A percentile compares a stretch with the other conserved stretches of the same genome.
Evolutionary conservation across 2,888 invertebrate species (phyloP).

Genomic region (Troides aeacus): DNA sequence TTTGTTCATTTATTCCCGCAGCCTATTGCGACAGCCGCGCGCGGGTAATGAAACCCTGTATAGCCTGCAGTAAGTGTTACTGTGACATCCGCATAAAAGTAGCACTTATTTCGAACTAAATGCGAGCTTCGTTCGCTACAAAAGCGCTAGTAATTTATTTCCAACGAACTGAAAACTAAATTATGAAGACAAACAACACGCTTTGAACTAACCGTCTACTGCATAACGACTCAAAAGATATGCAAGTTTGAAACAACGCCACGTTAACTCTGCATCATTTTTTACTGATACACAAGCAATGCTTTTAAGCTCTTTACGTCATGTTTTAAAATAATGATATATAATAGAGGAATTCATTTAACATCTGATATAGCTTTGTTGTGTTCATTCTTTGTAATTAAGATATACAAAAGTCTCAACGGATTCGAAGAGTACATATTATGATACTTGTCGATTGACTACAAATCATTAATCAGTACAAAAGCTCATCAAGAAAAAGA

Average conservation of each 20-base stretch:
- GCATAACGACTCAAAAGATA: constrained; percentile 11
- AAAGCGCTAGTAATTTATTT: constrained; percentile 10
- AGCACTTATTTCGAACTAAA: constrained; percentile 6
- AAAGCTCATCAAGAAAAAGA: too few relatives aligned
- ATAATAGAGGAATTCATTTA: too few relatives aligned
- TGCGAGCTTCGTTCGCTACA: neutral
- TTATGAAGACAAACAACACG: constrained; percentile 6
- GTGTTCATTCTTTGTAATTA: too few relatives aligned
- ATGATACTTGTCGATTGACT: too few relatives aligned
- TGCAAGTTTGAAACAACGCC: constrained; percentile 6
- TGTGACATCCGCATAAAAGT: constrained; percentile 6
- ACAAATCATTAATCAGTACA: too few relatives aligned
- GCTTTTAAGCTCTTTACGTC: neutral
- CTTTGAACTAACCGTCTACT: constrained; percentile 4
- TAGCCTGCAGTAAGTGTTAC: neutral
- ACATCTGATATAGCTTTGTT: too few relatives aligned
- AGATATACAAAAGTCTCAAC: too few relatives aligned
- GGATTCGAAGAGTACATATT: too few relatives aligned
- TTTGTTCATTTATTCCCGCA: neutral
- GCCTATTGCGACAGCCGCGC: neutral
- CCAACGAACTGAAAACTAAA: constrained; percentile 15
- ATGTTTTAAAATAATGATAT: neutral
- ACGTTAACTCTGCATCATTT: neutral
- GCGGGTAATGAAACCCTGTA: neutral
- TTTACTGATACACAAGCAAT: neutral